Percentiles rank a stretch among this genome's conserved stretches.
These are phyloP conservation scores for roundworm (Caenorhabditis elegans) DNA, from an alignment of 1,140 invertebrate species.

Conservation along the genomic window WBcel235 BX284605.5:7079001-7079500, in stretches of 20 bases:
- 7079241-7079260: slow-evolving; percentile 18
- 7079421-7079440: neutral
- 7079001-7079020: neutral
- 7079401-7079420: slow-evolving; percentile 37
- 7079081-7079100: slow-evolving; percentile 33
- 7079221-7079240: slow-evolving; percentile 17
- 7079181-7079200: neutral
- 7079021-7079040: slow-evolving; percentile 24
- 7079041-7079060: slow-evolving; percentile 17
- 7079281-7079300: neutral
- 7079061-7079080: slow-evolving; percentile 1
- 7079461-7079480: neutral
- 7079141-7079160: neutral
- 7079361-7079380: neutral
- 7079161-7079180: slow-evolving; percentile 29
- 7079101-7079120: slow-evolving; percentile 34
- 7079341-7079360: neutral
- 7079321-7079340: slow-evolving; percentile 22
- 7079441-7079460: neutral
- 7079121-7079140: slow-evolving; percentile 37
- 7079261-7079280: slow-evolving; percentile 23
- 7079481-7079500: neutral
- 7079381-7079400: slow-evolving; percentile 23
- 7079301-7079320: neutral
- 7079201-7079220: slow-evolving; percentile 15